Evolutionary conservation across 1,140 invertebrate species (phyloP), one percentile per base, ranked within the genome.

Genomic region (Apis laboriosa): DNA sequence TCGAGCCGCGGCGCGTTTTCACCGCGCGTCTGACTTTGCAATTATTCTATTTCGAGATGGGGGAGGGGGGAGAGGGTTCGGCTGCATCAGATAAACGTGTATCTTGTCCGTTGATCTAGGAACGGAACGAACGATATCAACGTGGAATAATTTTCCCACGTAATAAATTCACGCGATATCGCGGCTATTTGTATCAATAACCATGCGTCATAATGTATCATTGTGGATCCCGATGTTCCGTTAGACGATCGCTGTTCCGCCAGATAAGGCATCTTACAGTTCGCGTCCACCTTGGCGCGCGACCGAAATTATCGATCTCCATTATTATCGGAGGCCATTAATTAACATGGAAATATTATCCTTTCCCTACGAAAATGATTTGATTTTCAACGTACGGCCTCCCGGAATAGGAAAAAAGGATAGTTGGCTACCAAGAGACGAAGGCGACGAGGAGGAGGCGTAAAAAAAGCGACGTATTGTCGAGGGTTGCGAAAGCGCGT

Each of bases 121-220:
- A 70, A 70, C 56, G 43, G 56, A 53, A 51, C 12, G 12, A 66
- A 76, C 82, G 82, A 79, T 84, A 87, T 86, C 84, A 58, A 51
- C 75, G 85, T 80, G 85, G 71, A 72, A 87, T 86, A 87, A 87
- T 87, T 87, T 86, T 80, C 63, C 76, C 56, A 70, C 53, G 72
- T 84, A 72, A 86, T 83, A 86, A 84, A 87, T 87, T 78, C 66
- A 58, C 28, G 34, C 34, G 58, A 66, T 87, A 87, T 86, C 86
- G 63, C 15, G 51, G 85, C 85, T 78, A 83, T 86, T 87, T 84
- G 80, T 87, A 87, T 87, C 86, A 80, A 86, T 86, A 87, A 86
- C 80, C 61, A 63, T 84, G 77, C 70, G 61, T 87, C 86, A 80
- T 80, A 83, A 86, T 77, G 72, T 72, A 87, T 87, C 86, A 83